Base-by-base conservation (phyloP, 2,797 vertebrate species). In the Linurgus olivaceus region DNA sequence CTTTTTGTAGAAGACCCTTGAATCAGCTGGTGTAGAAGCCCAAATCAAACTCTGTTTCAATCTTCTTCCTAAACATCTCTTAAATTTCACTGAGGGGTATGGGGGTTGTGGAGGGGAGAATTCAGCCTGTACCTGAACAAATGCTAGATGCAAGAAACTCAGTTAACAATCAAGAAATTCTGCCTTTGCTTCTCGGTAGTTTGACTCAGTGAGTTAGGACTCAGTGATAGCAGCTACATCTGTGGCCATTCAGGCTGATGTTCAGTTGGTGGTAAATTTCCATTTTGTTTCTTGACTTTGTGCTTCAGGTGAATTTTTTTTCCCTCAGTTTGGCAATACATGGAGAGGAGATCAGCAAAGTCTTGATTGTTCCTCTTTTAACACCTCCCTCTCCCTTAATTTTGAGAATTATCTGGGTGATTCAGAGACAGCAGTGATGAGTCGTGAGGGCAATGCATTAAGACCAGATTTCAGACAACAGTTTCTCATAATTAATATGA, bases 401-500 rank as follows among this genome's bases (percentile, higher is more conserved):
- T 89, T 78, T 97, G 93, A 90, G 85, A 96, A 85, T 89, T 86
- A 72, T 28, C 52, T 58, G 42, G 26, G 55, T 96, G 92, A 96
- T 96, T 96, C 90, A 96, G 90, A 94, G 40, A 58, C 79, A 93
- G 62, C 57, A 72, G 85, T 79, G 90, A 95, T 61, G 89, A 95
- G 87, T 95, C 45, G 68, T 90, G 88, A 96, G 93, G 92, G 90
- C 87, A 93, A 92, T 86, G 66, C 51, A 75, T 93, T 92, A 87
- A 89, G 71, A 89, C 72, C 44, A 29, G 81, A 68, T 96, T 94
- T 84, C 95, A 96, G 90, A 94, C 90, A 96, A 93, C 63, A 86
- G 67, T 82, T 96, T 90, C 93, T 93, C 93, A 45, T 95, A 90
- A 96, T 97, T 97, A 96, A 93, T 94, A 88, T 93, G 88, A 94